A percentile compares a stretch with the other conserved stretches of the same genome.
Evolutionary conservation across 2,113 vertebrate genomes (phyloP).

Genomic region (Marmota flaviventris): DNA sequence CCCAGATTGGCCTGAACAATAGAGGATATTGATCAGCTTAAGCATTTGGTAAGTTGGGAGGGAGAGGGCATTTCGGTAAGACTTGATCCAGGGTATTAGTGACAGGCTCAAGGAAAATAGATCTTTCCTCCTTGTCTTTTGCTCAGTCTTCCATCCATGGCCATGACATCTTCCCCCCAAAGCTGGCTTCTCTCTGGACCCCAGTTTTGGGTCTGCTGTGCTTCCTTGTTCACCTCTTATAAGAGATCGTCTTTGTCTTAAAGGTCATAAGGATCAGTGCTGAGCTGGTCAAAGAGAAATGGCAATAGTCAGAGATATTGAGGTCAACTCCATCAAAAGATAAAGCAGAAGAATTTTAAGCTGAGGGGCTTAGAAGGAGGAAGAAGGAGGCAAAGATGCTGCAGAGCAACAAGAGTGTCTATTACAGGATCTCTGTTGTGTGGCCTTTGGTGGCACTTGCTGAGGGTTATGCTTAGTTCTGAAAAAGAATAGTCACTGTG

Average conservation of each 20-base stretch:
- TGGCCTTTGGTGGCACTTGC: neutral
- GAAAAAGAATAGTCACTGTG: neutral
- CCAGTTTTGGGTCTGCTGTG: neutral
- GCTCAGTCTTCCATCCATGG: neutral
- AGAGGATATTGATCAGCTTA: neutral
- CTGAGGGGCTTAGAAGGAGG: neutral
- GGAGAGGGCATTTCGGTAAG: neutral
- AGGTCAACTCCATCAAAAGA: neutral
- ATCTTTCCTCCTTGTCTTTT: neutral
- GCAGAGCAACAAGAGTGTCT: neutral
- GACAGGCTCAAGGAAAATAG: neutral
- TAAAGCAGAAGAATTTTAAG: neutral
- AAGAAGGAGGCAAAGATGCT: neutral
- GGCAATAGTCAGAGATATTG: neutral
- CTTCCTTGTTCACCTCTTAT: neutral
- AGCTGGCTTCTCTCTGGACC: neutral
- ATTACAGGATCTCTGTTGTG: neutral
- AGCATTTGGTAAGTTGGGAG: neutral
- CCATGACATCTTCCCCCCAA: neutral
- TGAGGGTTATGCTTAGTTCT: neutral
- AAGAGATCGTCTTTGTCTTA: neutral
- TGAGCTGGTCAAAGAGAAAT: neutral
- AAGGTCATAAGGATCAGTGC: neutral
- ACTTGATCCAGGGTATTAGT: neutral
- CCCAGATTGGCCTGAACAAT: neutral